phyloP scores from a whole-genome alignment of 2,113 vertebrate species.

The Melanotaenia duboulayi region DNA sequence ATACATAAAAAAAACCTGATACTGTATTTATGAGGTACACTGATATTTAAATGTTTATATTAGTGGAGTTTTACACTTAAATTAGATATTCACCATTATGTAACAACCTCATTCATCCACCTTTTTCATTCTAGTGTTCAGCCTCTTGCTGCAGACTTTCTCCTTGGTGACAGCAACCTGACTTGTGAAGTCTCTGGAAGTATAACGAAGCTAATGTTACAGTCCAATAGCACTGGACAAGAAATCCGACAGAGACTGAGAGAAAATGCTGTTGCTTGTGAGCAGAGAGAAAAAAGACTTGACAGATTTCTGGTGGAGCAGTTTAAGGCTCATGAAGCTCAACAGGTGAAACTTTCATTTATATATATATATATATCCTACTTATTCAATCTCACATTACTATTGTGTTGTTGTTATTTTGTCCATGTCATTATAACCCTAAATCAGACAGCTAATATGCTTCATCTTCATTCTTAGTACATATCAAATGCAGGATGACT shows the following conservation, averaged over 20 bases:
- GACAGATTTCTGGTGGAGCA: slow-evolving; percentile 86
- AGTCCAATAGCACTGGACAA: slow-evolving; percentile 86
- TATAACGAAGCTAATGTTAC: slow-evolving; percentile 74
- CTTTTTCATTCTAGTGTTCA: slow-evolving; percentile 39
- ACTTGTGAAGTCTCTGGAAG: slow-evolving; percentile 17
- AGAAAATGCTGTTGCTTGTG: slow-evolving; percentile 82
- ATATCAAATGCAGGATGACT: no score
- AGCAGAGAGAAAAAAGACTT: slow-evolving; percentile 88
- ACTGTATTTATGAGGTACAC: background rate
- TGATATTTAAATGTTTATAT: slow-evolving; percentile 11
- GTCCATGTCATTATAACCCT: background rate
- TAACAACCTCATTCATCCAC: background rate
- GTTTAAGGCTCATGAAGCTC: slow-evolving; percentile 83
- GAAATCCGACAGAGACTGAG: slow-evolving; percentile 88
- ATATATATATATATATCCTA: no score
- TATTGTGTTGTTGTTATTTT: background rate
- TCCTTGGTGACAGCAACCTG: background rate
- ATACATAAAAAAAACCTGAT: background rate
- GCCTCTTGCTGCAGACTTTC: background rate
- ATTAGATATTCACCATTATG: background rate
- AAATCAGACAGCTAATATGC: slow-evolving; percentile 5
- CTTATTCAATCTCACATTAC: background rate
- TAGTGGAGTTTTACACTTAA: background rate
- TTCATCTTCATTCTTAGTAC: background rate
- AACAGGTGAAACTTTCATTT: slow-evolving; percentile 82